A percentile compares a stretch with the other conserved stretches of the same genome.
phyloP scores from a whole-genome alignment of 2,888 invertebrate genomes.

The Laspeyria flexula region DNA sequence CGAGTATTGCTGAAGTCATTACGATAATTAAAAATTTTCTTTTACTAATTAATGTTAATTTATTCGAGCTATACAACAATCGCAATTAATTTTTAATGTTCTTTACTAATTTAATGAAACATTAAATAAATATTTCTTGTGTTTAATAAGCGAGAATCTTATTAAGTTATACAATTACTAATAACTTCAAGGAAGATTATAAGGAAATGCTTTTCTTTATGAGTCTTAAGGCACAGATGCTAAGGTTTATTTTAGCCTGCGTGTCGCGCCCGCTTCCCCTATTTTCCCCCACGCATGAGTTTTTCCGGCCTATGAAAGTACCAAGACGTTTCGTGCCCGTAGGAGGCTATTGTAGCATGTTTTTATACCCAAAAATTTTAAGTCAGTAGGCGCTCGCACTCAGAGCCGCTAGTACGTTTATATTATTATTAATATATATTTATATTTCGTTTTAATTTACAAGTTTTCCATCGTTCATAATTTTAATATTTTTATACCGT shows the following conservation, averaged over 20 bases:
- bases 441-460: slow-evolving; percentile 86
- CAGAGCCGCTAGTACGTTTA: slow-evolving; percentile 84
- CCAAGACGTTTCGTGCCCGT: slow-evolving; percentile 67
- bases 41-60: neutral
- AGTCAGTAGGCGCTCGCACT: slow-evolving; percentile 86
- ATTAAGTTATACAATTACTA: slow-evolving; percentile 10
- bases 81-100: neutral
- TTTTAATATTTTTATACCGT: slow-evolving; percentile 86
- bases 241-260: slow-evolving; percentile 49
- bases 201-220: neutral
- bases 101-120: neutral
- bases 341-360: slow-evolving; percentile 86
- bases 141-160: slow-evolving; percentile 6
- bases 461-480: slow-evolving; percentile 85
- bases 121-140: slow-evolving; percentile 5
- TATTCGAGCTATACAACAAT: neutral
- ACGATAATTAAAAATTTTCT: neutral
- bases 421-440: slow-evolving; percentile 86
- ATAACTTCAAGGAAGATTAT: slow-evolving; percentile 14
- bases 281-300: slow-evolving; percentile 43
- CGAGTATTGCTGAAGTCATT: neutral
- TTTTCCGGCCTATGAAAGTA: slow-evolving; percentile 63
- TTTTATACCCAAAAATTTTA: slow-evolving; percentile 87
- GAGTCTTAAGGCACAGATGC: slow-evolving; percentile 16
- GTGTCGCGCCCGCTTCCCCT: slow-evolving; percentile 27